A percentile compares a stretch with the other conserved stretches of the same genome.
Conservation (phyloP, 1,140 invertebrate genomes). For the Caenorhabditis remanei region DNA sequence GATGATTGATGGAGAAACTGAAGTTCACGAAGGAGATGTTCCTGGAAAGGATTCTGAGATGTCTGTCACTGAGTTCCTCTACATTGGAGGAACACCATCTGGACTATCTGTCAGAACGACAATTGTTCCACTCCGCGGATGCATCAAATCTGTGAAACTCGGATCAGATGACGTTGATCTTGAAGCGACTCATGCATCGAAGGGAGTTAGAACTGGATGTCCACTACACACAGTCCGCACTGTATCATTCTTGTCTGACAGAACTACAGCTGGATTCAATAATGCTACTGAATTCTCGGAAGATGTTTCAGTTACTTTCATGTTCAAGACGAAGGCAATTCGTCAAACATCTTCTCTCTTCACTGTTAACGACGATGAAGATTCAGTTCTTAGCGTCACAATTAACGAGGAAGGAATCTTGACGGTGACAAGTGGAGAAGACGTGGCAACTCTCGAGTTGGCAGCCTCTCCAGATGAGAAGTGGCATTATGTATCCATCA, state of each 20-base stretch:
- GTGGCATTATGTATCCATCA: conserved; percentile 92
- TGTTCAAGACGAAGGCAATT: conserved; percentile 86
- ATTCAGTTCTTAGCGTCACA: conserved; percentile 83
- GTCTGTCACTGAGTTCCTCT: conserved; percentile 83
- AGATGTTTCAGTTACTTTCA: conserved; percentile 85
- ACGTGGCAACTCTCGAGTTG: conserved; percentile 78
- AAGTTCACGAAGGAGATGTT: conserved; percentile 75
- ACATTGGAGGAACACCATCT: conserved; percentile 84
- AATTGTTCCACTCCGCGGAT: conserved; percentile 88
- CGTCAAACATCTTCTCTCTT: conserved; percentile 84
- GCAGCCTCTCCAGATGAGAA: conserved; percentile 84
- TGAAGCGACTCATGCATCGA: conserved; percentile 85
- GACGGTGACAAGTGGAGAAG: conserved; percentile 80
- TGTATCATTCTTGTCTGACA: conserved; percentile 77
- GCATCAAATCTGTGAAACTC: conserved; percentile 88
- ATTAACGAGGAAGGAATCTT: conserved; percentile 83
- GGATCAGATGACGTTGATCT: conserved; percentile 82
- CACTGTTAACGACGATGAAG: conserved; percentile 83
- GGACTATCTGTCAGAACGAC: conserved; percentile 76
- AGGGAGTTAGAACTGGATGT: conserved; percentile 87
- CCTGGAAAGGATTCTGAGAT: conserved; percentile 80
- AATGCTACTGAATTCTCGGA: conserved; percentile 73
- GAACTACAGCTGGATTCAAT: conserved; percentile 78
- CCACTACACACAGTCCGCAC: conserved; percentile 83
- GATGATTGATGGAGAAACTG: conserved; percentile 69